Evolutionary conservation across 92 coral and sea anemone species (phyloP), one percentile per base, ranked within the genome.

Genomic region (Phenganax stokvisi): DNA sequence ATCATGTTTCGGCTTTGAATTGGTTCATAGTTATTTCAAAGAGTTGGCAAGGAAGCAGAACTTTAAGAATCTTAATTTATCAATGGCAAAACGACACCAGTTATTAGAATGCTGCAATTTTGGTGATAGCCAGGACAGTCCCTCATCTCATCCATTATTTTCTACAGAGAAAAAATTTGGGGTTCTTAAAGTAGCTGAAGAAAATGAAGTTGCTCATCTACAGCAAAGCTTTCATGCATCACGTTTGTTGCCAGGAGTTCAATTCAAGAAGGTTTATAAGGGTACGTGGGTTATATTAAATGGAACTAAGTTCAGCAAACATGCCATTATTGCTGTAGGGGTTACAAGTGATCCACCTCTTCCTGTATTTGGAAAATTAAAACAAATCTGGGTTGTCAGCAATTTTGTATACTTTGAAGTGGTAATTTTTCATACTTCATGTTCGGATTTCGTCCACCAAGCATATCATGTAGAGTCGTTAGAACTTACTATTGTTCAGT

Each of bases 21-120:
- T 51, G 28, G 79, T 51, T 53, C 79, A 74, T 54, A 74, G 29
- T 12, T 74, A 28, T 53, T 74, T 74, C 51, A 74, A 74, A 44
- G 61, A 74, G 6, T 74, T 54, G 11, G 79, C 51, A 74, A 74
- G 79, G 17, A 74, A 54, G 79, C 79, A 74, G 65, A 54, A 74
- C 56, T 74, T 74, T 47, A 74, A 74, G 37, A 74, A 74, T 55
- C 29, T 74, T 7, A 9, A 10, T 27, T 66, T 66, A 51, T 66
- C 51, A 66, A 6, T 66, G 37, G 51, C 72, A 9, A 66, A 66
- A 51, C 72, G 72, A 10, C 72, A 66, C 31, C 51, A 66, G 72
- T 66, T 66, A 10, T 27, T 27, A 15, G 28, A 27, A 51, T 66
- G 72, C 20, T 27, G 72, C 72, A 66, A 66, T 51, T 66, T 27